Base-by-base conservation (phyloP, 37 sponge, comb jelly and placozoan genomes). In the Bolinopsis microptera region DNA sequence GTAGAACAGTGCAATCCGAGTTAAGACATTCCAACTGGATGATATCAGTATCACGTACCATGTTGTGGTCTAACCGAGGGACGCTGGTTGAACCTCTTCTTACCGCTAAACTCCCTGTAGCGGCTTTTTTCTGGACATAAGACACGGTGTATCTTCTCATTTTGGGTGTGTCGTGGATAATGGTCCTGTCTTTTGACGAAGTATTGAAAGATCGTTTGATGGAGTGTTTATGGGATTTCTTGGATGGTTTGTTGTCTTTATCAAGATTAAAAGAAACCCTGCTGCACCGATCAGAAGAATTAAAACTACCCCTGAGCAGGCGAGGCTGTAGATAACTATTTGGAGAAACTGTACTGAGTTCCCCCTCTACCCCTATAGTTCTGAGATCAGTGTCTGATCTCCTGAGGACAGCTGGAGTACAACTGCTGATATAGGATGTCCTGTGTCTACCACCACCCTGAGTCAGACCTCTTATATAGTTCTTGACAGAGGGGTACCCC, bases 401-500 rank as follows among this genome's bases (percentile, higher is more conserved):
- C 9, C 13, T 13, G 61, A 13, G 9, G 5, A 48, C 9, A 48
- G 13, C 61, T 13, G 61, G 61, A 5, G 13, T 48, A 18, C 9
- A 48, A 13, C 61, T 48, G 61, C 13, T 48, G 9, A 48, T 18
- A 48, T 48, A 13, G 5, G 61, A 13, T 13, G 13, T 5, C 9
- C 61, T 48, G 61, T 48, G 61, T 48, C 61, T 5, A 13, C 9
- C 9, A 18, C 61, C 9, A 8, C 75, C 5, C 31, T 21, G 26
- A 21, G 31, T 30, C 75, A 72, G 26, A 3, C 31, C 26, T 28
- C 75, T n/a, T 8, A 72, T 5, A 21, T 72, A 72, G 75, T 72
- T 72, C 31, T 72, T 72, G 31, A 72, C 75, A 8, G 75, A 72
- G 26, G 75, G 75, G 31, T 72, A 72, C 3, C 75, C 75, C 26